These are phyloP conservation scores for Apotomis betuletana DNA, from an alignment of 2,888 invertebrate genomes.

Conservation along the genomic window DNA sequence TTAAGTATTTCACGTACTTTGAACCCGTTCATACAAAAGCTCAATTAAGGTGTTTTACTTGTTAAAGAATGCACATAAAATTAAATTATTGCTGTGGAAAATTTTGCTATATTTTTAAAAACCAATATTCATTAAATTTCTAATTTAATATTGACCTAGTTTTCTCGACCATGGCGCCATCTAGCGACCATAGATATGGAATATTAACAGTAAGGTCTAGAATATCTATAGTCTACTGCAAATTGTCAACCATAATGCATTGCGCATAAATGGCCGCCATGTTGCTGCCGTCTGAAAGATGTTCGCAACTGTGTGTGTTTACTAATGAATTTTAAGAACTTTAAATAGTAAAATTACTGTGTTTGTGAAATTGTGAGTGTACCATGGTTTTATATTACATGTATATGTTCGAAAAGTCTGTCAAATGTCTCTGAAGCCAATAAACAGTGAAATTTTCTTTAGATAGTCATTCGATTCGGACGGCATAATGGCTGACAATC, in stretches of 20 bases:
- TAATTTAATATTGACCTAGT: conserved; percentile 23
- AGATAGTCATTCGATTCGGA: conserved; percentile 84
- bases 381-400: conserved; percentile 80
- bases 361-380: conserved; percentile 83
- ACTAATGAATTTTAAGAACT: conserved; percentile 83
- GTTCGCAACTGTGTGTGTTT: conserved; percentile 84
- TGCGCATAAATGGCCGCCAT: conserved; percentile 85
- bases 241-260: conserved; percentile 84
- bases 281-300: conserved; percentile 84
- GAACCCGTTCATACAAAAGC: conserved; percentile 5
- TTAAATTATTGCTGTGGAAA: background rate
- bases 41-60: conserved; percentile 3
- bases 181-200: conserved; percentile 57
- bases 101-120: background rate
- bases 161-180: conserved; percentile 51
- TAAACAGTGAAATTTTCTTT: conserved; percentile 84
- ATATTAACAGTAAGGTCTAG: conserved; percentile 57
- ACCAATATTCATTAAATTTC: conserved; percentile 2
- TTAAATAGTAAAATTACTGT: conserved; percentile 77
- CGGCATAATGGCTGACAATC: conserved; percentile 86
- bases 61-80: background rate
- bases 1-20: conserved; percentile 14
- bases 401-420: conserved; percentile 77
- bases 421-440: conserved; percentile 83
- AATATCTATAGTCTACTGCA: conserved; percentile 78